Base-by-base conservation (phyloP, 1,140 invertebrate species). In the Aporrectodea caliginosa region DNA sequence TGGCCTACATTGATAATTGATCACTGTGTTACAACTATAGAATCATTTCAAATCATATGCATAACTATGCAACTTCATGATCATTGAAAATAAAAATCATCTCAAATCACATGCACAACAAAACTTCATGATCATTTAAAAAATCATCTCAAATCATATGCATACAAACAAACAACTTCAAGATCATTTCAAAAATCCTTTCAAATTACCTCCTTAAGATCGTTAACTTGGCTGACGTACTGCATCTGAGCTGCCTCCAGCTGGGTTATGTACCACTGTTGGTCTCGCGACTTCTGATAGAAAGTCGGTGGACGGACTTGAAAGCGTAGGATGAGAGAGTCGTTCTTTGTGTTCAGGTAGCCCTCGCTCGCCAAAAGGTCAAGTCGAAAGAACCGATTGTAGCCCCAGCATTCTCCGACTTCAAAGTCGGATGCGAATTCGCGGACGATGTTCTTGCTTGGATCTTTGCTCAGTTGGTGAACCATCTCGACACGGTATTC, bases 351-450 rank as follows among this genome's bases (percentile, higher is more conserved):
- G 80, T 89, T 88, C 14, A 91, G 85, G 86, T 96, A 98, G 0
- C 95, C 95, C 90, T 97, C 95, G 83, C 92, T 94, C 29, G 93
- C 94, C 16, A 98, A 90, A 68, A 96, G 89, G 90, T 97, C 95
- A 73, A 98, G 90, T 76, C 95, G 89, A 87, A 96, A 98, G 88
- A 98, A 98, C 81, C 95, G 90, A 87, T 97, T 98, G 86, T 97
- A 98, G 12, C 95, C 95, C 95, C 95, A 97, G 86, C 95, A 98
- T 90, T 98, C 95, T n/a, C 95, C 95, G 80, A 97, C 94, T 90
- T 97, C 95, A 90, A 98, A 97, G 89, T 97, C 95, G 0, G 95
- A 96, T 0, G 95, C 94, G 89, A 97, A 98, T 90, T 91, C 90
- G 33, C 90, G 82, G 12, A 96, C 93, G 83, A 97, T 96, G 86